phyloP scores from a whole-genome alignment of 2,113 vertebrate genomes.

The Apodemus sylvaticus region DNA sequence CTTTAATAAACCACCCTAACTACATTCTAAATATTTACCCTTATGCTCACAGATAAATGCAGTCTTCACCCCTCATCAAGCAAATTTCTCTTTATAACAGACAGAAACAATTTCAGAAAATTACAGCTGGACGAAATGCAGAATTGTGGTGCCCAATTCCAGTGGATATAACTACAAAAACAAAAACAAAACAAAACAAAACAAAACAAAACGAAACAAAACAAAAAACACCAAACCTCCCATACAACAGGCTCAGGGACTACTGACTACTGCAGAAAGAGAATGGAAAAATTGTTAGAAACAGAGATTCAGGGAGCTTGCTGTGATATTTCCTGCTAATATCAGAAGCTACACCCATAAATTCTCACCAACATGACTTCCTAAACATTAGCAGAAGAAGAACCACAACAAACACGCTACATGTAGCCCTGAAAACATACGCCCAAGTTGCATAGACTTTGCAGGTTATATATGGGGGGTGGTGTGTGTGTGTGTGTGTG shows the following conservation, averaged over 20 bases:
- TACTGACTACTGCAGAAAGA: neutral
- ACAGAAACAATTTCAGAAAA: neutral
- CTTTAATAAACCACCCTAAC: neutral
- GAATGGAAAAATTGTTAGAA: neutral
- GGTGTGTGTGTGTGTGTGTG: neutral
- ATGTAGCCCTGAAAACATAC: neutral
- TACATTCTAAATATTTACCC: neutral
- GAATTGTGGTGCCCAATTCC: neutral
- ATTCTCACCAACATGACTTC: neutral
- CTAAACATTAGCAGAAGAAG: neutral
- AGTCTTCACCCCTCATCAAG: neutral
- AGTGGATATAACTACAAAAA: neutral
- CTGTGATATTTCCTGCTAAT: neutral
- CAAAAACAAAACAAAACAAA: too few species aligned
- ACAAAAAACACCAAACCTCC: too few species aligned
- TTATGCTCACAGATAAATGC: neutral
- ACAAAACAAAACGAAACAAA: too few species aligned
- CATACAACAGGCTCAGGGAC: neutral
- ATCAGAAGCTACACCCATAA: neutral
- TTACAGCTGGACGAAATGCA: neutral
- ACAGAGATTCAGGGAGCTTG: neutral
- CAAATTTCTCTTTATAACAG: neutral
- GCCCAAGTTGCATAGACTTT: neutral
- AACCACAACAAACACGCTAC: neutral
- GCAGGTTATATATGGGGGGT: rapidly evolving